Conservation (phyloP, 2,888 invertebrate genomes). For the Tenthredo mesomela region DNA sequence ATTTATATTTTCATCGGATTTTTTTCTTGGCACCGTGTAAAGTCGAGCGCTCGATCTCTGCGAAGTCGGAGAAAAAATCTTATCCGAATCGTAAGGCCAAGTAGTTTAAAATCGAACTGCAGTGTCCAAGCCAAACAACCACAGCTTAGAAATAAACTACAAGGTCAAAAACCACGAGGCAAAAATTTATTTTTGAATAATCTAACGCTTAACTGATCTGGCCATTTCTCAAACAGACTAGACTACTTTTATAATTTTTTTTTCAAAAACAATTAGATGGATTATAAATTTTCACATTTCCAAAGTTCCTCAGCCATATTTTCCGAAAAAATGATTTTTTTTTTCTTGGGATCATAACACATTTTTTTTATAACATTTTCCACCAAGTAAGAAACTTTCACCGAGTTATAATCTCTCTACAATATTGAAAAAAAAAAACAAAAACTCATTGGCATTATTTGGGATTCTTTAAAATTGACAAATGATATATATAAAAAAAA, state of each 20-base stretch:
- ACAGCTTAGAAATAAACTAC: slow-evolving; percentile 12
- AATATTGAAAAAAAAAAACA: too few relatives aligned
- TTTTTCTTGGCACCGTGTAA: not conserved
- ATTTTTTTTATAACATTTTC: too few relatives aligned
- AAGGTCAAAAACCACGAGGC: slow-evolving; percentile 18
- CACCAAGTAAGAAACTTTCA: too few relatives aligned
- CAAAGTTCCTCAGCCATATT: too few relatives aligned
- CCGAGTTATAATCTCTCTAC: too few relatives aligned
- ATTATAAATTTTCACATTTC: too few relatives aligned
- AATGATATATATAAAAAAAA: too few relatives aligned
- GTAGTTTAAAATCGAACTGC: slow-evolving; percentile 1
- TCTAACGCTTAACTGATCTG: not conserved
- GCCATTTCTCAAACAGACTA: not conserved
- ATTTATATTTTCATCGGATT: not conserved
- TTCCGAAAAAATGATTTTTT: too few relatives aligned
- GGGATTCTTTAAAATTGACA: too few relatives aligned
- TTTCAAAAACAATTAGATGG: too few relatives aligned
- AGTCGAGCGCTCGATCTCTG: not conserved
- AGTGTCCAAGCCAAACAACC: slow-evolving; percentile 20
- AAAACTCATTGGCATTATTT: too few relatives aligned
- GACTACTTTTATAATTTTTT: not conserved
- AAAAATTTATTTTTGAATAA: slow-evolving; percentile 2
- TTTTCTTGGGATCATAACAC: too few relatives aligned
- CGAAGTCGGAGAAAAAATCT: not conserved
- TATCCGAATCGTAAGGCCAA: not conserved